phyloP scores from a whole-genome alignment of 1,140 invertebrate species.

The Drosophila takahashii region DNA sequence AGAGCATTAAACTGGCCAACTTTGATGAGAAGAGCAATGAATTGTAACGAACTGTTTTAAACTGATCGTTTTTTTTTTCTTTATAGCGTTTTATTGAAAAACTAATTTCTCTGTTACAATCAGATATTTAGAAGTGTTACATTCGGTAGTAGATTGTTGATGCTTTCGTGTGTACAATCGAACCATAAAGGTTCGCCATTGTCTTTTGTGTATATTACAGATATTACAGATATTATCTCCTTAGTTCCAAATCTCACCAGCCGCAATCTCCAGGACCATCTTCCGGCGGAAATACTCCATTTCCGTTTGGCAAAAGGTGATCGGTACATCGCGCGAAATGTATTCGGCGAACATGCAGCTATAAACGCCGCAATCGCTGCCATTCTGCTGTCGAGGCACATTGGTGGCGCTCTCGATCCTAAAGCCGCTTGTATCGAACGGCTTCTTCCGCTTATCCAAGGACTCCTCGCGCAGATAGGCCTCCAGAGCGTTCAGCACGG shows the following conservation, averaged over 20 bases:
- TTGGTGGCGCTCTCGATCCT: slow-evolving; percentile 88
- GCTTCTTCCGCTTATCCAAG: slow-evolving; percentile 93
- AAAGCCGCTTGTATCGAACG: slow-evolving; percentile 91
- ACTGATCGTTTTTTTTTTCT: no score
- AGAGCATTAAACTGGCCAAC: no score
- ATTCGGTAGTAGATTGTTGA: background rate
- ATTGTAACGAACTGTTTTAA: no score
- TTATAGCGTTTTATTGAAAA: slow-evolving; percentile 27
- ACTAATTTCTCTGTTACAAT: slow-evolving; percentile 18
- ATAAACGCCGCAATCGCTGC: slow-evolving; percentile 99
- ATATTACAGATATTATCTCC: background rate
- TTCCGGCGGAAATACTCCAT: slow-evolving; percentile 97
- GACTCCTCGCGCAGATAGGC: slow-evolving; percentile 94
- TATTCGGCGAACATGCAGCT: slow-evolving; percentile 98
- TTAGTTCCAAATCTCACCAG: slow-evolving; percentile 85
- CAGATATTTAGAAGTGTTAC: background rate
- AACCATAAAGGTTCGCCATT: background rate
- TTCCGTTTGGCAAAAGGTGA: slow-evolving; percentile 93
- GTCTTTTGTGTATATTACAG: background rate
- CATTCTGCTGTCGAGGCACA: slow-evolving; percentile 98
- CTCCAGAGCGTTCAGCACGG: slow-evolving; percentile 89
- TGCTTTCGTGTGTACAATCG: background rate
- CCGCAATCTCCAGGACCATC: slow-evolving; percentile 96
- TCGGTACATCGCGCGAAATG: slow-evolving; percentile 90
- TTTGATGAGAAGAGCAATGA: no score